These are phyloP conservation scores for Papilio machaon DNA, from an alignment of 1,140 invertebrate genomes.

Conservation along the genomic window DNA sequence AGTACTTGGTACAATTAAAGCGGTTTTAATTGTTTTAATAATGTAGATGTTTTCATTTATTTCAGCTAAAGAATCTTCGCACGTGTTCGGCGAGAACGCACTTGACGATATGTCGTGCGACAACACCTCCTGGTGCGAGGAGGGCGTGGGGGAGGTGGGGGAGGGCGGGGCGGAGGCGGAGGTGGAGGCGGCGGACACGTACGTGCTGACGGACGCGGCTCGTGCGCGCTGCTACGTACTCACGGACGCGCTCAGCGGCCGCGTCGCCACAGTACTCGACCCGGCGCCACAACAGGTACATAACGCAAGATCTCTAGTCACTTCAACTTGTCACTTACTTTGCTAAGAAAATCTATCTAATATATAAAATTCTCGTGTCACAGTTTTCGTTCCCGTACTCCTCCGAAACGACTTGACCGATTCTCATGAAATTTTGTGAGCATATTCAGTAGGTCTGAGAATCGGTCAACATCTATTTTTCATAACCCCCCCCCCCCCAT, in stretches of 20 bases:
- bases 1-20: neutral
- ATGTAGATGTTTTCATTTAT: neutral
- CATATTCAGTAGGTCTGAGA: too few relatives aligned
- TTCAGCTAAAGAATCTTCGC: conserved; percentile 39
- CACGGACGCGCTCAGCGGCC: conserved; percentile 63
- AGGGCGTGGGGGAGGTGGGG: conserved; percentile 47
- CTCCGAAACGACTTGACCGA: too few relatives aligned
- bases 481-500: too few relatives aligned
- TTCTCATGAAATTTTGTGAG: too few relatives aligned
- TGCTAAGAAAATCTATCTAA: too few relatives aligned
- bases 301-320: neutral
- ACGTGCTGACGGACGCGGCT: conserved; percentile 71
- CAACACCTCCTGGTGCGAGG: conserved; percentile 67
- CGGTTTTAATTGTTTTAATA: neutral
- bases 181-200: conserved; percentile 60
- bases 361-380: too few relatives aligned
- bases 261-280: conserved; percentile 69
- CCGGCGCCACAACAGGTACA: conserved; percentile 49
- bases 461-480: too few relatives aligned
- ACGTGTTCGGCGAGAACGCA: conserved; percentile 46
- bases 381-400: too few relatives aligned
- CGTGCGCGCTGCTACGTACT: conserved; percentile 69
- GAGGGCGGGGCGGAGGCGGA: conserved; percentile 47
- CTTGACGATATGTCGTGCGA: conserved; percentile 66
- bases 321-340: too few relatives aligned